Percentiles rank a stretch among this genome's conserved stretches.
Conservation (phyloP, 2,888 invertebrate species). For the Megaustenia siamemsis region DNA sequence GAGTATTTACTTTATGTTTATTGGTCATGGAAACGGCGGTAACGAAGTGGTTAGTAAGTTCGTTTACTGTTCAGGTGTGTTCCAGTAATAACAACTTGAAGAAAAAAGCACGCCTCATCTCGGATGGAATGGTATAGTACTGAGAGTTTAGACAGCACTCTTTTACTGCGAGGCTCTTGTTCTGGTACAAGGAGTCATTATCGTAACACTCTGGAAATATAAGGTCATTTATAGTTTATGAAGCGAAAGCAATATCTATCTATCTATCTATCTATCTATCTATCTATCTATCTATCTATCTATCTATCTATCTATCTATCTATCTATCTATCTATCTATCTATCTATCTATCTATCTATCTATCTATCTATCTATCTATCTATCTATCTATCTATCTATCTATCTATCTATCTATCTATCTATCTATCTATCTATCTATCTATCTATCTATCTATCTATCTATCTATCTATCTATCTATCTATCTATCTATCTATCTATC, state of each 20-base stretch:
- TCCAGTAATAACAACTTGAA: not conserved
- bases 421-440: not conserved
- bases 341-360: not conserved
- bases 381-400: constrained; percentile 10
- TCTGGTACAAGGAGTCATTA: no score
- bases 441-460: constrained; percentile 1
- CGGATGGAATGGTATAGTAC: not conserved
- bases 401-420: not conserved
- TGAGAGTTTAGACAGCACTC: not conserved
- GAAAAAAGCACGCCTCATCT: not conserved
- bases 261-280: not conserved
- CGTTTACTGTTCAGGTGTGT: not conserved
- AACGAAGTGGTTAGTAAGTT: no score
- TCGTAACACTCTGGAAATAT: not conserved
- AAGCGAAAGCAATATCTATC: not conserved
- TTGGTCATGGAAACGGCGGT: no score
- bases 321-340: not conserved
- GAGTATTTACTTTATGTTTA: no score
- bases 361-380: constrained; percentile 6
- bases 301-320: not conserved
- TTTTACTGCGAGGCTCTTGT: not conserved
- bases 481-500: not conserved
- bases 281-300: not conserved
- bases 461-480: not conserved
- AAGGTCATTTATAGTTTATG: not conserved